Base-by-base conservation (phyloP, 2,888 invertebrate genomes). In the Theretra japonica region DNA sequence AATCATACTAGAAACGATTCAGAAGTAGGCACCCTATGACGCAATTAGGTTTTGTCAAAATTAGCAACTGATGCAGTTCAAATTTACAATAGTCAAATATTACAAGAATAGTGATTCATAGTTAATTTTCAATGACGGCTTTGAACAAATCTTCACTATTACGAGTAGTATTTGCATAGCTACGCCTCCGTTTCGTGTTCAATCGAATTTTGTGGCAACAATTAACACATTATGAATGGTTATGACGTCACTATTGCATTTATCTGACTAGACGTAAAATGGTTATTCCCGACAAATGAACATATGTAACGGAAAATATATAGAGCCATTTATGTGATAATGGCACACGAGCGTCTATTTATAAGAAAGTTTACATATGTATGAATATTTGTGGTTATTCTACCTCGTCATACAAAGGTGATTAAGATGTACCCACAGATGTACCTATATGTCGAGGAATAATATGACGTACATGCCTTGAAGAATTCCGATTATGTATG, bases 171-270 rank as follows among this genome's bases (percentile, higher is more conserved):
- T 23, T 65, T 53, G 53, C 41, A 65, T 17, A 41, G 41, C 21
- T 48, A 48, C 11, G 28, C 4, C 33, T 69, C 30, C 68, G 68
- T 72, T 69, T 58, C 48, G 23, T 59, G n/a, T 72, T 72, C 69
- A 53, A 50, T 28, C 15, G 72, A 58, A 72, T 69, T 69, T 60
- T 69, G 60, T 59, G 58, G 69, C 21, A 60, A 53, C 53, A 60
- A 72, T 72, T 72, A 69, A 53, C 68, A 69, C 69, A 33, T 30
- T 19, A n/a, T 59, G 21, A 19, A 21, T 69, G 23, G 23, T 48
- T 59, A 41, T 68, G 28, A 56, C 17, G 56, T 65, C 56, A 70
- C 33, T 17, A 62, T 33, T 53, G 21, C 17, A 70, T 19, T 17
- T 65, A n/a, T 48, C 17, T 33, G 8, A 23, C 25, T 25, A 57